Evolutionary conservation across 2,797 vertebrate species (phyloP).

Genomic region (Gastrophryne carolinensis): DNA sequence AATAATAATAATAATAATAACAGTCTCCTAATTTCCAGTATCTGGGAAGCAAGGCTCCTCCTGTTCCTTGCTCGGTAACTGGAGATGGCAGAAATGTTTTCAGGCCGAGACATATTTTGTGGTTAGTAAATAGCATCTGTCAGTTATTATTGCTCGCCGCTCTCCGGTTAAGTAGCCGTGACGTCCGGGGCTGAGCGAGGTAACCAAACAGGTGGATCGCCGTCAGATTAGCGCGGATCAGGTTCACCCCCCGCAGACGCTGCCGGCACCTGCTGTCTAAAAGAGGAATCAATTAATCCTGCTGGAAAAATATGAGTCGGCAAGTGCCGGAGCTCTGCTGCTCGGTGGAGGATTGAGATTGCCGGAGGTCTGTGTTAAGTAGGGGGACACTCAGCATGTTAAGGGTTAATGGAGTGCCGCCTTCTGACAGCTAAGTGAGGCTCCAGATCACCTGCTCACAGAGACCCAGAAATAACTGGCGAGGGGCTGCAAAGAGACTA

Average conservation of each 20-base stretch:
- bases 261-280: slow-evolving; percentile 3
- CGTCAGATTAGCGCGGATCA: not conserved
- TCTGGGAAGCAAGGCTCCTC: no score
- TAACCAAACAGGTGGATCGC: slow-evolving; percentile 6
- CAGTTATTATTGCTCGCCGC: not conserved
- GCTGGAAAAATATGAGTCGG: not conserved
- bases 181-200: not conserved
- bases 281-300: not conserved
- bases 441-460: no score
- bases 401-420: slow-evolving; percentile 16
- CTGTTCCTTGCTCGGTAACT: not conserved
- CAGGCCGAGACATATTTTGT: not conserved
- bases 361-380: not conserved
- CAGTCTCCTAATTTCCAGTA: no score
- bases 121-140: not conserved
- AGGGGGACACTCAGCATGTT: not conserved
- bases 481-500: no score
- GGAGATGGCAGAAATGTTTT: not conserved
- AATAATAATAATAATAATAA: no score
- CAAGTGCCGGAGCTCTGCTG: not conserved
- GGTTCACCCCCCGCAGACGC: not conserved
- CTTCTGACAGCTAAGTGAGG: no score
- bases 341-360: not conserved
- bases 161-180: not conserved
- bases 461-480: no score